Conservation (phyloP, 2,113 vertebrate genomes). For the Psammodynastes pulverulentus region DNA sequence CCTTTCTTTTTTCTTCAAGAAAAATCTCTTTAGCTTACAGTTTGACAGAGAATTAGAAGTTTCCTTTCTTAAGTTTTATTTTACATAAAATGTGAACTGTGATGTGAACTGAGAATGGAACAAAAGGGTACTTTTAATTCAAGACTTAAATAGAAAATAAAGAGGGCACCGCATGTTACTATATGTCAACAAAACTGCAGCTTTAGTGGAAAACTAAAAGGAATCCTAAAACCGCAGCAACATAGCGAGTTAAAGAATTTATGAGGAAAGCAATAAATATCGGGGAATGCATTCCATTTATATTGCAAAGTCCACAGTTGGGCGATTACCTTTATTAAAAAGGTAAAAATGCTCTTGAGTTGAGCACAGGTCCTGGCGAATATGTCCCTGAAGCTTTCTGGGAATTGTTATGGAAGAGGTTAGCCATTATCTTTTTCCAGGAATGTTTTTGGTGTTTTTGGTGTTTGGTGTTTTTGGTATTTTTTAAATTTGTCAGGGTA, state of each 20-base stretch:
- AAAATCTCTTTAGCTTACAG: conserved; percentile 48
- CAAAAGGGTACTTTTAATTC: conserved; percentile 62
- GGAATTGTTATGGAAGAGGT: background rate
- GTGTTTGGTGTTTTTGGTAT: no score
- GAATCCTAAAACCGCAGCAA: conserved; percentile 29
- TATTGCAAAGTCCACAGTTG: background rate
- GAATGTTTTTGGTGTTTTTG: background rate
- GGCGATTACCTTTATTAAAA: background rate
- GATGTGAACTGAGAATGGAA: conserved; percentile 47
- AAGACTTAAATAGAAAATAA: conserved; percentile 63
- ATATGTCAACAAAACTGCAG: conserved; percentile 50
- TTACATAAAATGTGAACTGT: conserved; percentile 30
- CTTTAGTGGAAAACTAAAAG: conserved; percentile 51
- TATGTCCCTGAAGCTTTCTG: background rate
- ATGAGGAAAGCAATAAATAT: background rate
- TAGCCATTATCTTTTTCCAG: background rate
- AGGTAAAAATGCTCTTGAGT: background rate
- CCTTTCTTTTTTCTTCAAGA: conserved; percentile 20
- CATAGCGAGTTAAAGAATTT: conserved; percentile 40
- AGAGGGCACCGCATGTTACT: conserved; percentile 45
- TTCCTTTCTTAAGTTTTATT: conserved; percentile 55
- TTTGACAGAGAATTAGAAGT: conserved; percentile 58
- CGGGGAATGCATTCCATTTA: background rate
- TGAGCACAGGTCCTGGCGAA: background rate
- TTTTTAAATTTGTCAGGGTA: background rate